These are phyloP conservation scores for Siniperca scherzeri DNA, from an alignment of 2,797 vertebrate genomes.

Conservation along the genomic window DNA sequence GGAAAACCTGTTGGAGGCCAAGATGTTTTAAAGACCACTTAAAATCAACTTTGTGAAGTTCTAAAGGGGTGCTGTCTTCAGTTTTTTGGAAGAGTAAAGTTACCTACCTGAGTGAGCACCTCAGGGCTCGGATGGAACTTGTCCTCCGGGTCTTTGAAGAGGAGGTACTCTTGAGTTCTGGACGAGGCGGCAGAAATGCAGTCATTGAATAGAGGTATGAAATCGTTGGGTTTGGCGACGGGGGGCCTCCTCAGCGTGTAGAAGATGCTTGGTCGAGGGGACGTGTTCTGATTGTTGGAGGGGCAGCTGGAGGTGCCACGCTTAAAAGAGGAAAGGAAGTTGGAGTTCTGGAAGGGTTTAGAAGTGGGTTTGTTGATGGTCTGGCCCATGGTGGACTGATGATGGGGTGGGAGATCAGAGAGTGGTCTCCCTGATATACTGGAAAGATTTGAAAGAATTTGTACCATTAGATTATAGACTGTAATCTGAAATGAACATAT, in stretches of 20 bases:
- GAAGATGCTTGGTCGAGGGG: conserved; percentile 63
- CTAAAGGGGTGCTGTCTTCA: not conserved
- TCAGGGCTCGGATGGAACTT: conserved; percentile 75
- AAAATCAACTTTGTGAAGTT: not conserved
- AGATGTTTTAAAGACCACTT: not conserved
- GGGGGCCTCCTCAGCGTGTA: conserved; percentile 59
- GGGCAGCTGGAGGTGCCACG: not conserved
- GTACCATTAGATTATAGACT: not conserved
- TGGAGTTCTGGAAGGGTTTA: conserved; percentile 31
- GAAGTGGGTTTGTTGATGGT: conserved; percentile 47
- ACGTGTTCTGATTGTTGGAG: not conserved
- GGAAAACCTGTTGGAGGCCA: conserved; percentile 75
- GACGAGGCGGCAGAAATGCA: conserved; percentile 76
- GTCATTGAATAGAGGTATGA: conserved; percentile 77
- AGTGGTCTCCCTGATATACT: conserved; percentile 81
- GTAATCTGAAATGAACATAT: conserved; percentile 8
- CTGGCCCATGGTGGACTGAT: conserved; percentile 62
- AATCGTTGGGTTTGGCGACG: conserved; percentile 52
- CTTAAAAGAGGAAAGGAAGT: conserved; percentile 49
- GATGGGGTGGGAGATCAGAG: conserved; percentile 53
- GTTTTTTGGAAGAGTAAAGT: not conserved
- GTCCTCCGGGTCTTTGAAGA: conserved; percentile 82
- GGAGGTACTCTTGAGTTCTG: conserved; percentile 82
- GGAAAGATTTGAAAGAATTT: conserved; percentile 13
- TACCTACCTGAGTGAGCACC: conserved; percentile 74